phyloP scores from a whole-genome alignment of 2,797 vertebrate genomes.

The Helarctos malayanus region DNA sequence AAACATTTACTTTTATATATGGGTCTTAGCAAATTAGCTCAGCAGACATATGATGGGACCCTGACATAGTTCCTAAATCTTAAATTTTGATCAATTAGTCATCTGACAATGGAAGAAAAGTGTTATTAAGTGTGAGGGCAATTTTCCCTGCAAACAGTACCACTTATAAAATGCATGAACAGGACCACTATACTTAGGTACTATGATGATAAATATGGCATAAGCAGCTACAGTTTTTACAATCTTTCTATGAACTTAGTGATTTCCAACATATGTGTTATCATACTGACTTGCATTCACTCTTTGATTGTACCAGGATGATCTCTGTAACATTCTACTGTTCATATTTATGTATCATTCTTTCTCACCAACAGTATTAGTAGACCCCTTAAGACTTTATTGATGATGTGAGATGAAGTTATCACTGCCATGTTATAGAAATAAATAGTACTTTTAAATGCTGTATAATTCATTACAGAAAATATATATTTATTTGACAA shows the following conservation, averaged over 20 bases:
- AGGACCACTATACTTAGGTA: neutral
- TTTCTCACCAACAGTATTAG: neutral
- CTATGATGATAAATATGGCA: neutral
- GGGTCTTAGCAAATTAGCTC: neutral
- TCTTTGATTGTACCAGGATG: neutral
- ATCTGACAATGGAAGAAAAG: neutral
- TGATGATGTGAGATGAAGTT: neutral
- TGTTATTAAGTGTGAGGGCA: neutral
- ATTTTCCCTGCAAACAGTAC: neutral
- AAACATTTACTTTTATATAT: neutral
- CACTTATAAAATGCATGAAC: neutral
- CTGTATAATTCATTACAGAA: neutral
- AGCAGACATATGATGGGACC: neutral
- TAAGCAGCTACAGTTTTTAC: neutral
- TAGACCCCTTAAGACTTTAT: neutral
- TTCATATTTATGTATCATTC: neutral
- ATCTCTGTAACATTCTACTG: neutral
- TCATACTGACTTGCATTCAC: neutral
- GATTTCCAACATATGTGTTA: neutral
- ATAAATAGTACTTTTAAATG: neutral
- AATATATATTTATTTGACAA: neutral
- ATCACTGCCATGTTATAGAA: neutral
- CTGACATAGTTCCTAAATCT: neutral
- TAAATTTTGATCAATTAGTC: neutral
- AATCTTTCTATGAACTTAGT: neutral